These are phyloP conservation scores for Elanus axillaris DNA, from an alignment of 2,113 vertebrate species.

Conservation along the genomic window DNA sequence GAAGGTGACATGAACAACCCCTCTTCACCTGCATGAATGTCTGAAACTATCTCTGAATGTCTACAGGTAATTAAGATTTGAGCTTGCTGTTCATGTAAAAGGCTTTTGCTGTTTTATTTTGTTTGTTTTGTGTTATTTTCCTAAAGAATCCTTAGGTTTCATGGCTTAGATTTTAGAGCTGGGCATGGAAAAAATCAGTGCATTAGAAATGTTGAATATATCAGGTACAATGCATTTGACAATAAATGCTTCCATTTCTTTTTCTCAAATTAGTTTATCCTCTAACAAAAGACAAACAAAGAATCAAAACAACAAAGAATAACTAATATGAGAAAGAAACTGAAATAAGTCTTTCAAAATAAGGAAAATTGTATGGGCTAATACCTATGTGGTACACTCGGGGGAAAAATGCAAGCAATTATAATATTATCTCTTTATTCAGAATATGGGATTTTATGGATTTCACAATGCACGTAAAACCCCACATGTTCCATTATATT, in stretches of 20 bases:
- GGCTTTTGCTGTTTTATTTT: neutral
- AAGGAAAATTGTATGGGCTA: neutral
- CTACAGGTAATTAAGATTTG: constrained; percentile 35
- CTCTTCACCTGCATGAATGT: neutral
- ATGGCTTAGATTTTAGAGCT: neutral
- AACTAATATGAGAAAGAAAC: neutral
- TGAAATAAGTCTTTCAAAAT: neutral
- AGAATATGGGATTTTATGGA: neutral
- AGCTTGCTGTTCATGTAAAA: neutral
- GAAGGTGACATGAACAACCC: constrained; percentile 44
- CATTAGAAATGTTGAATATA: neutral
- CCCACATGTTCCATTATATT: neutral
- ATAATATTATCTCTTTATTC: neutral
- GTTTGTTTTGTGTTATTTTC: too few relatives aligned
- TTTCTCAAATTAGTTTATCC: neutral
- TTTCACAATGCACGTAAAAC: neutral
- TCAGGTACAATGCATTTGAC: neutral
- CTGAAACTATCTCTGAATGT: neutral
- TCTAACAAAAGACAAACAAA: neutral
- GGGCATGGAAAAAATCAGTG: neutral
- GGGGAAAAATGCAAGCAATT: neutral
- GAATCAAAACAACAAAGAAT: neutral
- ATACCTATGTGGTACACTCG: neutral
- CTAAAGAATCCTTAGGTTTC: neutral
- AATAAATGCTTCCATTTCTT: neutral